phyloP scores from a whole-genome alignment of 2,888 invertebrate genomes.

The Acanthosepion esculentum region DNA sequence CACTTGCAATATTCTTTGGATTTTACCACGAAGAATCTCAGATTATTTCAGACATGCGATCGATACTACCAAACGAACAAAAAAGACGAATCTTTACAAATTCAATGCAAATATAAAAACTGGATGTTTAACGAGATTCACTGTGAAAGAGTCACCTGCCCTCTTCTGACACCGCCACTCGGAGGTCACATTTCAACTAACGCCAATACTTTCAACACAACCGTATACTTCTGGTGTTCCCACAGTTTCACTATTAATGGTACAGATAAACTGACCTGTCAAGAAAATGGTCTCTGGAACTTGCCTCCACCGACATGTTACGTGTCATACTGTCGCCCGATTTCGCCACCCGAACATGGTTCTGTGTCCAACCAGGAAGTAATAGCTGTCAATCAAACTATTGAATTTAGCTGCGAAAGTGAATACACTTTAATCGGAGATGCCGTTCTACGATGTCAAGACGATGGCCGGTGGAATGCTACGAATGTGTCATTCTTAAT shows the following conservation, averaged over 20 bases:
- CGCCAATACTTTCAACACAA: neutral
- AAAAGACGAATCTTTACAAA: neutral
- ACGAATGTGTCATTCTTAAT: neutral
- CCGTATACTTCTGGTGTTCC: neutral
- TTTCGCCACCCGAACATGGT: neutral
- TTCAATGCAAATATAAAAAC: neutral
- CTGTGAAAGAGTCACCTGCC: neutral
- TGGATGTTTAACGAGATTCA: neutral
- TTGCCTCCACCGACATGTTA: neutral
- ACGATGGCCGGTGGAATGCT: neutral
- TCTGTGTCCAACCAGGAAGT: neutral
- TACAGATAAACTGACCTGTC: neutral
- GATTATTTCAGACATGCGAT: neutral
- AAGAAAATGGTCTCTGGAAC: neutral
- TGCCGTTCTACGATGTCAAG: neutral
- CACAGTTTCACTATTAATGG: neutral
- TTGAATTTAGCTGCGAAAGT: neutral
- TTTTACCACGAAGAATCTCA: neutral
- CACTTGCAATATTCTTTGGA: neutral
- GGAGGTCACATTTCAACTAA: neutral
- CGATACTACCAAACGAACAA: neutral
- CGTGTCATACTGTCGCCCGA: neutral
- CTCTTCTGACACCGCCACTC: neutral
- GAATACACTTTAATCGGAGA: neutral
- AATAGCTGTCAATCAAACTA: neutral